Base-by-base conservation (phyloP, 2,113 vertebrate species). In the Neodon shergylaensis region DNA sequence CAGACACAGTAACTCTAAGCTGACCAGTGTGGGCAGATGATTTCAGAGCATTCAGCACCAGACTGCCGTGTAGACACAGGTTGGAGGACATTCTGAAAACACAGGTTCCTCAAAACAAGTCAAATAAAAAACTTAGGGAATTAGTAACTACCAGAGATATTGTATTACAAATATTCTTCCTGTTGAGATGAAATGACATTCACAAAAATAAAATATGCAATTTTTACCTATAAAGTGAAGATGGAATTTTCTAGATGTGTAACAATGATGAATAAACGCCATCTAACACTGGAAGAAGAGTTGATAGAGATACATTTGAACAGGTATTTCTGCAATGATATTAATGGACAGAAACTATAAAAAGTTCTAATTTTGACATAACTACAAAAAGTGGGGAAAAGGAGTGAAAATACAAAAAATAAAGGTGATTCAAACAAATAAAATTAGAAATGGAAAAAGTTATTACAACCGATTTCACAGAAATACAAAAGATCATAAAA, bases 31-130 rank as follows among this genome's bases (percentile, higher is more conserved):
- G 65, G 47, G 44, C 9, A 85, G 5, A 78, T 24, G 24, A 7
- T 4, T 36, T 31, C 24, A 31, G 10, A 13, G 1, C 11, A 44
- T 0, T 26, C 3, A 11, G 22, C 28, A 44, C 3, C 19, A 63
- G 39, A 42, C 2, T 49, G 31, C 31, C 39, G 6, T 17, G 2
- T 61, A 13, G 24, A 22, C 49, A 44, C 7, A 28, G 17, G 9
- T 5, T 63, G 5, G 5, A 72, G 6, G 12, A 6, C 42, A 68
- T 1, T 31, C 19, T 36, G 21, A 9, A 94, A 39, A 66, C 28
- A 44, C 8, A 90, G 70, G 0, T 21, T 66, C 4, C 14, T 4
- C 39, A 28, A 3, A 58, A 47, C 26, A 36, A 33, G 24, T 33
- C 24, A 92, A 39, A 28, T 58, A 28, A 79, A 47, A 88, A 31